A percentile compares a stretch with the other conserved stretches of the same genome.
These are phyloP conservation scores for Rhyacichthys aspro DNA, from an alignment of 2,797 vertebrate species.

Conservation along the genomic window DNA sequence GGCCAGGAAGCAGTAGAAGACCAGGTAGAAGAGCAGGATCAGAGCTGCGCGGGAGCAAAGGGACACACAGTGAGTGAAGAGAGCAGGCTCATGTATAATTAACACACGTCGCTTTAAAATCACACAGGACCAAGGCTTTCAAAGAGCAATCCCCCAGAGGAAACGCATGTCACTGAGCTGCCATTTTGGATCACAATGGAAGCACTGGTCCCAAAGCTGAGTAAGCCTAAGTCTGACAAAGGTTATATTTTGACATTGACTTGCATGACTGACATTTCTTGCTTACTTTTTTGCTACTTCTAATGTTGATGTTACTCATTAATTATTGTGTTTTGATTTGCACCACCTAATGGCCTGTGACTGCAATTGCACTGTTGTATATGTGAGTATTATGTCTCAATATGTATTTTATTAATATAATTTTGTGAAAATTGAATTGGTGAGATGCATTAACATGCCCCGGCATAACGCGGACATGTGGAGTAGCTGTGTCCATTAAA, in stretches of 20 bases:
- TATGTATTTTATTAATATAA: no score
- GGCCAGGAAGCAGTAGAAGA: constrained; percentile 96
- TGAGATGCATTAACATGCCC: no score
- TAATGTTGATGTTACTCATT: no score
- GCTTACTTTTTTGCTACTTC: no score
- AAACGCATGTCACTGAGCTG: constrained; percentile 2
- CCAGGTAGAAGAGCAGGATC: constrained; percentile 91
- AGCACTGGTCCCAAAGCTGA: not conserved
- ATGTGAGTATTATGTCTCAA: no score
- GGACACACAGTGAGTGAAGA: constrained; percentile 19
- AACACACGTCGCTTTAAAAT: constrained; percentile 16
- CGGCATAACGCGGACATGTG: no score
- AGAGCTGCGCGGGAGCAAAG: constrained; percentile 52
- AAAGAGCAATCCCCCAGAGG: not conserved
- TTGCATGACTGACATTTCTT: not conserved
- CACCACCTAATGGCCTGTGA: no score
- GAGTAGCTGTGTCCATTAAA: no score
- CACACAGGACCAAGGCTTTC: constrained; percentile 1
- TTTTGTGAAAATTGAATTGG: no score
- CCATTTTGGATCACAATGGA: constrained; percentile 52
- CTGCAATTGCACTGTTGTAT: no score
- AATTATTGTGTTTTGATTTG: no score
- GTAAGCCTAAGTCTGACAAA: constrained; percentile 8
- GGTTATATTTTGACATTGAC: constrained; percentile 4
- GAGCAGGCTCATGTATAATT: constrained; percentile 39